A percentile compares a stretch with the other conserved stretches of the same genome.
phyloP scores from a whole-genome alignment of 2,797 vertebrate species.

The Poecile montanus region DNA sequence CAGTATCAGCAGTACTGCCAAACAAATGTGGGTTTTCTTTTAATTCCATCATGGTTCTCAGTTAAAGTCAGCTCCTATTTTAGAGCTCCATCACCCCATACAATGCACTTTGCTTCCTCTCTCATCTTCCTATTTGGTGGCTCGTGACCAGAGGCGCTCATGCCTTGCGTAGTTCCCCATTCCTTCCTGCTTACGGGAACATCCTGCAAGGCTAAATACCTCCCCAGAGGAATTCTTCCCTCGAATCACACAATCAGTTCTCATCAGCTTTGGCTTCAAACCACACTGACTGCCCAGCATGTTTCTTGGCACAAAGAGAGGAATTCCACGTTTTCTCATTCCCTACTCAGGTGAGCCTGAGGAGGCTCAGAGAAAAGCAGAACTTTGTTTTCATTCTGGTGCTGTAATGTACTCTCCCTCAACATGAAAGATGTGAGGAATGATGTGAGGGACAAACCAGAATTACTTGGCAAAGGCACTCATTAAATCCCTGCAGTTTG shows the following conservation, averaged over 20 bases:
- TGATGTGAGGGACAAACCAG: background rate
- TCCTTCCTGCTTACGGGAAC: constrained; percentile 82
- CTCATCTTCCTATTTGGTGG: constrained; percentile 76
- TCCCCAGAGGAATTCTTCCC: constrained; percentile 80
- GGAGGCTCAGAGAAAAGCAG: background rate
- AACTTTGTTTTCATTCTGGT: background rate
- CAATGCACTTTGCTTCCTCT: constrained; percentile 72
- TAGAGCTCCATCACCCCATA: constrained; percentile 74
- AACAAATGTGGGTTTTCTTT: background rate
- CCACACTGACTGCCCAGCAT: constrained; percentile 74
- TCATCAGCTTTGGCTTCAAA: constrained; percentile 82
- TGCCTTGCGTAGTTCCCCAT: constrained; percentile 85
- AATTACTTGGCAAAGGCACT: background rate
- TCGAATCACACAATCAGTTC: constrained; percentile 67
- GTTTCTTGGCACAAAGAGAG: constrained; percentile 80
- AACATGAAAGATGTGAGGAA: background rate
- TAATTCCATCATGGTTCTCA: background rate
- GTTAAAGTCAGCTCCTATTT: background rate
- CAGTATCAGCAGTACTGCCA: background rate
- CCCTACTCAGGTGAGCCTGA: background rate
- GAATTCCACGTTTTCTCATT: background rate
- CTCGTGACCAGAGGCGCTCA: constrained; percentile 76
- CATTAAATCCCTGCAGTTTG: background rate
- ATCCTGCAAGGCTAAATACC: constrained; percentile 81
- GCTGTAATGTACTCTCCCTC: background rate